Evolutionary conservation across 2,888 invertebrate genomes (phyloP).

Genomic region (Drosophila colorata): DNA sequence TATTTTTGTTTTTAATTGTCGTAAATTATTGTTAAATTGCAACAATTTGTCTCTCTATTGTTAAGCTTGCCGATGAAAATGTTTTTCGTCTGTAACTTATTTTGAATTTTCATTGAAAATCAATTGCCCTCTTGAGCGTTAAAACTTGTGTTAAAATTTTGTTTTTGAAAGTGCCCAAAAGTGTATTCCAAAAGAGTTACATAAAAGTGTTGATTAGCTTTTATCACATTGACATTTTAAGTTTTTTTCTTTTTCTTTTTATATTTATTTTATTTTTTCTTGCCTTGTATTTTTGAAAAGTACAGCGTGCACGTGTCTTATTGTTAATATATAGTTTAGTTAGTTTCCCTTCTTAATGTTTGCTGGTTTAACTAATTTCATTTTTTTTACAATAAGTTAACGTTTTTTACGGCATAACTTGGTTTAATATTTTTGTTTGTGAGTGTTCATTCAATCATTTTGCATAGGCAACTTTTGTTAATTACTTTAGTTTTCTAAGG

Average conservation of each 20-base stretch:
- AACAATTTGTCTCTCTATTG: slow-evolving; percentile 59
- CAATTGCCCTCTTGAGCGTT: slow-evolving; percentile 42
- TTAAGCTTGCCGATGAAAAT: slow-evolving; percentile 57
- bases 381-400: slow-evolving; percentile 73
- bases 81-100: slow-evolving; percentile 59
- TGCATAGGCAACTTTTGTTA: slow-evolving; percentile 69
- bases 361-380: slow-evolving; percentile 45
- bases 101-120: slow-evolving; percentile 58
- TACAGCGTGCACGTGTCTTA: slow-evolving; percentile 77
- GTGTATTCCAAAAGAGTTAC: slow-evolving; percentile 63
- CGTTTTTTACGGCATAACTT: slow-evolving; percentile 56
- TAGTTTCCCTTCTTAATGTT: slow-evolving; percentile 42
- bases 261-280: slow-evolving; percentile 43
- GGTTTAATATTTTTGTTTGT: slow-evolving; percentile 24
- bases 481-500: slow-evolving; percentile 55
- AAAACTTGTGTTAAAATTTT: slow-evolving; percentile 49
- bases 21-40: slow-evolving; percentile 67
- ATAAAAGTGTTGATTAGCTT: slow-evolving; percentile 71
- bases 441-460: slow-evolving; percentile 36
- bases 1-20: slow-evolving; percentile 55
- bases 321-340: slow-evolving; percentile 55
- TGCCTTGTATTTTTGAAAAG: slow-evolving; percentile 70
- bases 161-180: slow-evolving; percentile 69
- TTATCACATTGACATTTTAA: slow-evolving; percentile 75
- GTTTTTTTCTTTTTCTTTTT: slow-evolving; percentile 40